Base-by-base conservation (phyloP, 2,888 invertebrate genomes). In the Clunio marinus region DNA sequence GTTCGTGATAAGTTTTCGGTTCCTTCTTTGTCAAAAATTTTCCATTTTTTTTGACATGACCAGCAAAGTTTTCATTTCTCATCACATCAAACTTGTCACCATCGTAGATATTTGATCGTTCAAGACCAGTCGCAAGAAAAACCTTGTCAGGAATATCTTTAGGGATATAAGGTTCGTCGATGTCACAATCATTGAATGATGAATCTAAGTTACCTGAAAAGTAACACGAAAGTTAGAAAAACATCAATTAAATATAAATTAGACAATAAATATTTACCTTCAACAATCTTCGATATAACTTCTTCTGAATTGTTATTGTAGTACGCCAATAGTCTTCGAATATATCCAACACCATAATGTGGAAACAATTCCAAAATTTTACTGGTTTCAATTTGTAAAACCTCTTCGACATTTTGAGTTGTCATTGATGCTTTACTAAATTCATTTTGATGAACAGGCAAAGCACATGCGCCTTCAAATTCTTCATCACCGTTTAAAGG, bases 241-340 rank as follows among this genome's bases (percentile, higher is more conserved):
- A n/a, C n/a, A n/a, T n/a, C n/a, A n/a, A n/a, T n/a, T n/a, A n/a
- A n/a, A n/a, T n/a, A n/a, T n/a, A n/a, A n/a, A n/a, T n/a, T n/a
- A n/a, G n/a, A n/a, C n/a, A n/a, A n/a, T n/a, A n/a, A n/a, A n/a
- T n/a, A n/a, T n/a, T n/a, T 85, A 72, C 86, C 86, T 77, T 95
- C 95, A 60, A 96, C 78, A 70, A 96, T 81, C 58, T 90, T 89
- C 75, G 92, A 88, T 70, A 96, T 88, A 2, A 93, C 92, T 72
- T 84, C 83, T 72, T 88, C 89, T 0, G 87, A 81, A 25, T 24
- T 66, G 72, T 88, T 84, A 20, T 88, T 85, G 74, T 90, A 93
- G 74, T 89, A 84, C 72, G 88, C 83, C 67, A 96, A 80, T 73
- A 93, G 88, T 74, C 84, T 83, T 77, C 92, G 78, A 32, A 88